Conservation (phyloP, 64 coral and sea anemone species). For the Catalaphyllia jardinei region DNA sequence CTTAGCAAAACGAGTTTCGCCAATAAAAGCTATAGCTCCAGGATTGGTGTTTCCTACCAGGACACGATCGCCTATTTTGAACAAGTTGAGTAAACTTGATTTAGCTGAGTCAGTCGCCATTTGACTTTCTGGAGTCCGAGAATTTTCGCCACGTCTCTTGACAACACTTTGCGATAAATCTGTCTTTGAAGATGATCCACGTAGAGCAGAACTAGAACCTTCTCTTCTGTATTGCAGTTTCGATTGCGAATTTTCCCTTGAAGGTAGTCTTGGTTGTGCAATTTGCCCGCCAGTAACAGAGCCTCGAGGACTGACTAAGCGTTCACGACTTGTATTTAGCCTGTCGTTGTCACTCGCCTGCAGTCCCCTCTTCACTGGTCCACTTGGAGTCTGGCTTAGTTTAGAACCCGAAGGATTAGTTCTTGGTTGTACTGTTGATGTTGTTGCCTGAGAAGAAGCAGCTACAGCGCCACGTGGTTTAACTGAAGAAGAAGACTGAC, state of each 20-base stretch:
- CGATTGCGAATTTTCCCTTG: slow-evolving; percentile 72
- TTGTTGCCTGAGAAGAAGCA: slow-evolving; percentile 30
- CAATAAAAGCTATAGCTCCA: slow-evolving; percentile 91
- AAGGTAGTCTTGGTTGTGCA: slow-evolving; percentile 53
- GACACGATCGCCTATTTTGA: slow-evolving; percentile 95
- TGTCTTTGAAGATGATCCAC: slow-evolving; percentile 67
- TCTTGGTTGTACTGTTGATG: slow-evolving; percentile 47
- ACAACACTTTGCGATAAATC: slow-evolving; percentile 51
- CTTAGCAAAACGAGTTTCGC: slow-evolving; percentile 96
- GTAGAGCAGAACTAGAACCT: slow-evolving; percentile 83
- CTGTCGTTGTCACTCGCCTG: not conserved
- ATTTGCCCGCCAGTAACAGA: slow-evolving; percentile 30
- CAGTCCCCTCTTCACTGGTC: not conserved
- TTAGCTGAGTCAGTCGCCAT: slow-evolving; percentile 1
- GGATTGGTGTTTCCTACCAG: slow-evolving; percentile 85
- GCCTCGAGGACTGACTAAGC: slow-evolving; percentile 47
- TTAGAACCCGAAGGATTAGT: slow-evolving; percentile 35
- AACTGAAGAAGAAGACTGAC: slow-evolving; percentile 23
- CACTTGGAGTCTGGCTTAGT: slow-evolving; percentile 33
- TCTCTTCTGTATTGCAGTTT: slow-evolving; percentile 76
- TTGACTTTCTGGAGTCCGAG: slow-evolving; percentile 35
- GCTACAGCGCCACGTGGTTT: slow-evolving; percentile 51
- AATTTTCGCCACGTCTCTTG: slow-evolving; percentile 60
- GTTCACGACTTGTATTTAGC: slow-evolving; percentile 3
- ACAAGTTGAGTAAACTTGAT: slow-evolving; percentile 64